These are phyloP conservation scores for Drosophila helvetica DNA, from an alignment of 2,888 invertebrate genomes.

Conservation along the genomic window DNA sequence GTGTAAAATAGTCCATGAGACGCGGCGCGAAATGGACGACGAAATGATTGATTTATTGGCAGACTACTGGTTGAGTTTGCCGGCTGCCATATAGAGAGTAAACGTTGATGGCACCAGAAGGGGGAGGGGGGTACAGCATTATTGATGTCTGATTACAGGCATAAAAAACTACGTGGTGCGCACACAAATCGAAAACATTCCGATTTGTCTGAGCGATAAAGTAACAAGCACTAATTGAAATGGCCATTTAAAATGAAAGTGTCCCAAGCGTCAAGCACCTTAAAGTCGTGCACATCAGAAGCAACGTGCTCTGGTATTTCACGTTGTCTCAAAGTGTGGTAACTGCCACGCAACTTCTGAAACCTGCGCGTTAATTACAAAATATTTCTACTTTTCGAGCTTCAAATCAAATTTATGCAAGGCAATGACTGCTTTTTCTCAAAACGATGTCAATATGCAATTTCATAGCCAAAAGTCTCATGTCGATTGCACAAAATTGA, in stretches of 20 bases:
- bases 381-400: conserved; percentile 49
- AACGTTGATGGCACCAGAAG: conserved; percentile 29
- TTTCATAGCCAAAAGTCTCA: conserved; percentile 41
- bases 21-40: conserved; percentile 49
- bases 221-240: conserved; percentile 77
- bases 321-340: conserved; percentile 31
- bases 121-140: conserved; percentile 39
- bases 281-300: conserved; percentile 36
- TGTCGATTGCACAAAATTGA: conserved; percentile 34
- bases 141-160: conserved; percentile 41
- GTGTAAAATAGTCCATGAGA: conserved; percentile 68
- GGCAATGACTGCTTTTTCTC: conserved; percentile 48
- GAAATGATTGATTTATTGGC: conserved; percentile 75
- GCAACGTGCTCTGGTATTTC: conserved; percentile 61
- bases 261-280: conserved; percentile 66
- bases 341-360: conserved; percentile 29
- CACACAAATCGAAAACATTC: conserved; percentile 66
- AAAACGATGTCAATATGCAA: conserved; percentile 39
- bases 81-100: conserved; percentile 47
- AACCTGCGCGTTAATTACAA: conserved; percentile 64
- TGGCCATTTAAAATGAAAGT: conserved; percentile 75
- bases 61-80: conserved; percentile 26
- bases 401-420: conserved; percentile 60
- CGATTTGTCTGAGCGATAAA: conserved; percentile 54
- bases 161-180: conserved; percentile 64